A percentile compares a stretch with the other conserved stretches of the same genome.
These are phyloP conservation scores for Apomyelois bistriatella DNA, from an alignment of 2,888 invertebrate species.

Conservation along the genomic window DNA sequence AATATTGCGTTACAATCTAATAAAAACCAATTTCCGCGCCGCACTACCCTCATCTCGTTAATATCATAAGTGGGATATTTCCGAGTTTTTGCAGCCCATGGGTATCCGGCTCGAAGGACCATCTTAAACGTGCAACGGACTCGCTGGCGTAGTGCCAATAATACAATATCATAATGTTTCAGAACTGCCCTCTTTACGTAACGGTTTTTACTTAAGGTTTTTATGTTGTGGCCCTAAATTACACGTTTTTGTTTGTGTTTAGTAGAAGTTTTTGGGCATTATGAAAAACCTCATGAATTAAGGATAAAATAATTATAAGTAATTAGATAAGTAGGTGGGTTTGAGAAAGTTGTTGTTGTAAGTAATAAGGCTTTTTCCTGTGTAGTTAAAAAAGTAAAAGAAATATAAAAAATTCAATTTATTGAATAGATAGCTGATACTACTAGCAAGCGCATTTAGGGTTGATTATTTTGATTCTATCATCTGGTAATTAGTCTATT, in stretches of 20 bases:
- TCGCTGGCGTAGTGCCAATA: conserved; percentile 51
- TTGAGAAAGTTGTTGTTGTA: too few species aligned
- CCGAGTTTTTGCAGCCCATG: conserved; percentile 36
- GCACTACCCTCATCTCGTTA: conserved; percentile 22
- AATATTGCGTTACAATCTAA: conserved; percentile 1
- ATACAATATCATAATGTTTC: conserved; percentile 51
- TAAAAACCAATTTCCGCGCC: conserved; percentile 5
- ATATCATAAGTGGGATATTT: conserved; percentile 37
- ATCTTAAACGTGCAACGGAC: conserved; percentile 40
- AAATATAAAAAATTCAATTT: too few species aligned
- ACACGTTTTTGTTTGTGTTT: background rate
- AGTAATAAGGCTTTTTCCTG: too few species aligned
- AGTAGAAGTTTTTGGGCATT: background rate
- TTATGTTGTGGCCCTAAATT: background rate
- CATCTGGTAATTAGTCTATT: too few species aligned
- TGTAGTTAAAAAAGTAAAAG: too few species aligned
- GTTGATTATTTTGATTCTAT: too few species aligned
- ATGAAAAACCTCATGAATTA: too few species aligned
- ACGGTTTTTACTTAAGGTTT: conserved; percentile 26
- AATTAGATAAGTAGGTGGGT: too few species aligned
- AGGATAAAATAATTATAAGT: too few species aligned
- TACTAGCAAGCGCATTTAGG: too few species aligned
- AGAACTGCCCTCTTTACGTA: conserved; percentile 35
- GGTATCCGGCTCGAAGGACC: conserved; percentile 40
- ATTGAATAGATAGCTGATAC: too few species aligned